Percentiles rank a stretch among this genome's conserved stretches.
Conservation (phyloP, 2,797 vertebrate species). For the Borostomias antarcticus region DNA sequence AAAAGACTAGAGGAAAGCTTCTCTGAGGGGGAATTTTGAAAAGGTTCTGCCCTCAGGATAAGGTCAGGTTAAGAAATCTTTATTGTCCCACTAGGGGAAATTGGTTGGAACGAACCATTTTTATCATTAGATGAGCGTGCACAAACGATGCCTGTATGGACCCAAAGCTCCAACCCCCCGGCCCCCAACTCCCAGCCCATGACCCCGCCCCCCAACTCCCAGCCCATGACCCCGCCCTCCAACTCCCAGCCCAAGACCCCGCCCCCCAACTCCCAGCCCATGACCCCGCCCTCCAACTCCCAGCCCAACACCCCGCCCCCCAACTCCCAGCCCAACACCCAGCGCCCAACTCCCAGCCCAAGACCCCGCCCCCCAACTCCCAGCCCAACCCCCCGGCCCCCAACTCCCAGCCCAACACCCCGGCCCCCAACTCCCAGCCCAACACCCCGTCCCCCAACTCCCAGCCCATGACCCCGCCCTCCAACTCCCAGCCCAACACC, state of each 20-base stretch:
- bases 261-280: neutral
- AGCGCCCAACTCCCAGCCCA: too few relatives aligned
- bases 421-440: neutral
- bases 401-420: too few relatives aligned
- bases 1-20: slow-evolving; percentile 16
- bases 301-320: neutral
- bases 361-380: neutral
- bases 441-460: too few relatives aligned
- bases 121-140: neutral
- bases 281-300: slow-evolving; percentile 79
- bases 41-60: neutral
- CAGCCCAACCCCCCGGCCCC: slow-evolving; percentile 79
- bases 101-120: too few relatives aligned
- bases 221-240: neutral
- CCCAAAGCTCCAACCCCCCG: neutral
- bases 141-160: neutral
- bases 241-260: neutral
- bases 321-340: neutral
- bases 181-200: neutral
- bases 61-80: too few relatives aligned
- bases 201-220: neutral
- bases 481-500: slow-evolving; percentile 40
- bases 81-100: too few relatives aligned
- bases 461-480: slow-evolving; percentile 80
- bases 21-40: neutral